Percentiles rank a stretch among this genome's conserved stretches.
phyloP scores from a whole-genome alignment of 1,140 invertebrate species.

The Heliothis subflexa region DNA sequence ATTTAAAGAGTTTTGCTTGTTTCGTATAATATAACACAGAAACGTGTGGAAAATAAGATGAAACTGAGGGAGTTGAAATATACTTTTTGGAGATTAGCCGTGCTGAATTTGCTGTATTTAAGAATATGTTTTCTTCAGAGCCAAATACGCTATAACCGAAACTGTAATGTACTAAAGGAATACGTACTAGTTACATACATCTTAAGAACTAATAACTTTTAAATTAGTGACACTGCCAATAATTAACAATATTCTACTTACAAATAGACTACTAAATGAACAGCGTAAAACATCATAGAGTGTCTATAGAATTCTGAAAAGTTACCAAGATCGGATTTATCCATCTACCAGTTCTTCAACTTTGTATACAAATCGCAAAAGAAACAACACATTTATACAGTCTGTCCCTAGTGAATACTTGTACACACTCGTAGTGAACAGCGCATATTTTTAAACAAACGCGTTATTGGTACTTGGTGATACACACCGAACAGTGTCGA shows the following conservation, averaged over 20 bases:
- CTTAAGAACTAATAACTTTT: no score
- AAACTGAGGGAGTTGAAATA: constrained; percentile 6
- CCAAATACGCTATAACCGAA: not conserved
- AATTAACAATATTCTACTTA: no score
- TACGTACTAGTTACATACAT: no score
- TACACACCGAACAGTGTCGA: not conserved
- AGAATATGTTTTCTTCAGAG: not conserved
- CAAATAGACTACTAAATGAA: no score
- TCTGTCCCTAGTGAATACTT: constrained; percentile 14
- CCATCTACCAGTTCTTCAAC: not conserved
- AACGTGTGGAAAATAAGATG: constrained; percentile 38
- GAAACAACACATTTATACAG: constrained; percentile 9
- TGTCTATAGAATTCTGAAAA: no score
- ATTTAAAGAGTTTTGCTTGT: constrained; percentile 34
- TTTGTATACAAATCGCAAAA: not conserved
- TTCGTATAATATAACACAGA: constrained; percentile 11
- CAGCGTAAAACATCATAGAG: no score
- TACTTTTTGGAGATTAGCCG: constrained; percentile 9
- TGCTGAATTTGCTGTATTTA: not conserved
- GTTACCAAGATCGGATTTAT: no score
- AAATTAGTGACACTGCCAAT: no score
- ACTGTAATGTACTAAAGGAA: not conserved
- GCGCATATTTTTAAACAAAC: constrained; percentile 32
- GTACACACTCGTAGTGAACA: constrained; percentile 10
- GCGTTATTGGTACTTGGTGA: constrained; percentile 16